Evolutionary conservation across 2,888 invertebrate genomes (phyloP).

Genomic region (Lasioglossum pauxillum): DNA sequence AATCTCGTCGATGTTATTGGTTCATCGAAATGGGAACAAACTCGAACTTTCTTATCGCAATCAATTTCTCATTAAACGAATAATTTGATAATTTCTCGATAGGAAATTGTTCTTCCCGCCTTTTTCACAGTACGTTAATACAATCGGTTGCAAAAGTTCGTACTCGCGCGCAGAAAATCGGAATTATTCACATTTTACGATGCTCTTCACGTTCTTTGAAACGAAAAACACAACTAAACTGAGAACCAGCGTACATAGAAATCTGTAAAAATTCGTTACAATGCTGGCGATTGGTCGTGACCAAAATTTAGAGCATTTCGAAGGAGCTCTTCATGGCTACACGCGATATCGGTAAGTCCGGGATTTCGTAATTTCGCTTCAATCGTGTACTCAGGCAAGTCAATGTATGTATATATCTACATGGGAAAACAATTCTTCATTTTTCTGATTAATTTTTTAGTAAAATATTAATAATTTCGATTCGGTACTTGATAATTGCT

Average conservation of each 20-base stretch:
- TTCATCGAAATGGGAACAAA: not conserved
- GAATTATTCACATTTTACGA: not conserved
- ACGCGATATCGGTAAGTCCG: too few relatives aligned
- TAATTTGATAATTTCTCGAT: not conserved
- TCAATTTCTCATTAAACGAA: not conserved
- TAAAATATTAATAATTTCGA: not conserved
- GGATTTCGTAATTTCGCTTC: too few relatives aligned
- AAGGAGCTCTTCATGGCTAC: too few relatives aligned
- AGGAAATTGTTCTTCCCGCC: not conserved
- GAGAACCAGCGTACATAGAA: not conserved
- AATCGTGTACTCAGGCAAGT: not conserved
- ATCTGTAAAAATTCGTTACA: not conserved
- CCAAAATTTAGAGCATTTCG: not conserved
- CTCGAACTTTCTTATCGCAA: not conserved
- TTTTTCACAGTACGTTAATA: not conserved
- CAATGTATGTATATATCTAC: not conserved
- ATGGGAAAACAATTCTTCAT: not conserved
- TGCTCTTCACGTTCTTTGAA: not conserved
- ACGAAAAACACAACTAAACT: not conserved
- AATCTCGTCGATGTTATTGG: too few relatives aligned
- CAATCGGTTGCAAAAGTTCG: not conserved
- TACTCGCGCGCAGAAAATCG: not conserved
- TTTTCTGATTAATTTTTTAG: not conserved
- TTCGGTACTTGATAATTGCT: not conserved
- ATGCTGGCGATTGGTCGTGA: too few relatives aligned